Conservation (phyloP, 2,113 vertebrate species). For the Centropus unirufus region DNA sequence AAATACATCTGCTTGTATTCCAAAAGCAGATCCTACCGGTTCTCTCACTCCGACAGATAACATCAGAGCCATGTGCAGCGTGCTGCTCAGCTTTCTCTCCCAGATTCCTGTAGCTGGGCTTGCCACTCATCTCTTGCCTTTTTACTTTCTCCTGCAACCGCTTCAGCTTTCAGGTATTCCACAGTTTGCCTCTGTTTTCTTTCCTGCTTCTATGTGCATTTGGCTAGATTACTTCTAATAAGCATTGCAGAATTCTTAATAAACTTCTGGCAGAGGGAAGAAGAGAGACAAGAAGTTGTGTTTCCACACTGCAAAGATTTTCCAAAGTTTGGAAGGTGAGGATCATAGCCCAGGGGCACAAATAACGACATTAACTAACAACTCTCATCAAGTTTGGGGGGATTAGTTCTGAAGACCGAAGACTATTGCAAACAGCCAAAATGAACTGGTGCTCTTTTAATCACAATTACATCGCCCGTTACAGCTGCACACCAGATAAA, state of each 20-base stretch:
- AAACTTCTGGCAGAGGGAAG: neutral
- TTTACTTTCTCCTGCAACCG: neutral
- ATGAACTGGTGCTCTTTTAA: neutral
- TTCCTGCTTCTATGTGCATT: neutral
- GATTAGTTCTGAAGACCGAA: neutral
- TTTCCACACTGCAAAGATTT: neutral
- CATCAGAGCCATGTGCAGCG: neutral
- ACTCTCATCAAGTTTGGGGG: neutral
- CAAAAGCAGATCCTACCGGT: conserved; percentile 52
- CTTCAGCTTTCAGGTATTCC: neutral
- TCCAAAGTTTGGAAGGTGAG: neutral
- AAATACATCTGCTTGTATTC: conserved; percentile 28
- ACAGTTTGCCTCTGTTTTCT: neutral
- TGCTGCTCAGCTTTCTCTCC: neutral
- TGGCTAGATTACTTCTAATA: neutral
- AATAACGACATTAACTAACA: neutral
- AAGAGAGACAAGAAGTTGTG: neutral
- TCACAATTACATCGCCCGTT: conserved; percentile 12
- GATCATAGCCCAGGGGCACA: neutral
- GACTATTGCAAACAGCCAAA: neutral
- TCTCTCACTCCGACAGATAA: conserved; percentile 7
- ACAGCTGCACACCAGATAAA: conserved; percentile 67
- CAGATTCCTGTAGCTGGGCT: neutral
- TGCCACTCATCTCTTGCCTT: neutral
- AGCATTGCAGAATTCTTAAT: neutral